phyloP scores from a whole-genome alignment of 2,888 invertebrate genomes.

The Morpho achilles region DNA sequence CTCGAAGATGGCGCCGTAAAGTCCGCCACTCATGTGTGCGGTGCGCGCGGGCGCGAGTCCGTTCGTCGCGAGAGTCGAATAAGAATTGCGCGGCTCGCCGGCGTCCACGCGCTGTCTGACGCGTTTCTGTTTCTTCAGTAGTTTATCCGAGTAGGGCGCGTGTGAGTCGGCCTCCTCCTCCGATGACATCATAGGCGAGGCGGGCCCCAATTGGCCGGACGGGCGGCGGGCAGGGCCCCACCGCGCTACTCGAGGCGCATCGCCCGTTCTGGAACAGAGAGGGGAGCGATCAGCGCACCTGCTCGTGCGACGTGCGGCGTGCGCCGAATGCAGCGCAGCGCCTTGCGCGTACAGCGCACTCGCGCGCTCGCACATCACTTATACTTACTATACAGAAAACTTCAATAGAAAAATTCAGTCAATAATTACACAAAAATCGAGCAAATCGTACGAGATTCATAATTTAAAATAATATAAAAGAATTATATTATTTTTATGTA shows the following conservation, averaged over 20 bases:
- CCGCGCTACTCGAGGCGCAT: constrained; percentile 74
- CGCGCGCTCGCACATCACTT: constrained; percentile 6
- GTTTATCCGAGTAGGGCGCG: constrained; percentile 95
- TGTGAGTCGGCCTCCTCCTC: constrained; percentile 96
- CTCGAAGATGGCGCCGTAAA: constrained; percentile 93
- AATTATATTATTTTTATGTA: too few species aligned
- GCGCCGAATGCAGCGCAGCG: constrained; percentile 28
- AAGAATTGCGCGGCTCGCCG: constrained; percentile 96
- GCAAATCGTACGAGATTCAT: too few species aligned
- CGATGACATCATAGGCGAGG: constrained; percentile 96
- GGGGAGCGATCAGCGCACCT: constrained; percentile 71
- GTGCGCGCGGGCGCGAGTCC: constrained; percentile 80
- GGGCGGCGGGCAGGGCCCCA: constrained; percentile 80
- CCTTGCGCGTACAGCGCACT: constrained; percentile 13
- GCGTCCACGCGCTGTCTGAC: constrained; percentile 98
- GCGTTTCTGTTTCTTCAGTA: constrained; percentile 95
- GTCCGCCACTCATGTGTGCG: constrained; percentile 91
- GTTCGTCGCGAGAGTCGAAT: constrained; percentile 82
- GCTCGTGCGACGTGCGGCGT: constrained; percentile 48
- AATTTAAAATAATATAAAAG: too few species aligned
- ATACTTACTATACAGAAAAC: too few species aligned
- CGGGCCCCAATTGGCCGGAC: constrained; percentile 89
- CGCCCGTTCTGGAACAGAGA: constrained; percentile 74
- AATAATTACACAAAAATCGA: too few species aligned
- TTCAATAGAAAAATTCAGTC: too few species aligned